A percentile compares a stretch with the other conserved stretches of the same genome.
These are phyloP conservation scores for Arvicanthis niloticus DNA, from an alignment of 2,113 vertebrate species.

Conservation along the genomic window DNA sequence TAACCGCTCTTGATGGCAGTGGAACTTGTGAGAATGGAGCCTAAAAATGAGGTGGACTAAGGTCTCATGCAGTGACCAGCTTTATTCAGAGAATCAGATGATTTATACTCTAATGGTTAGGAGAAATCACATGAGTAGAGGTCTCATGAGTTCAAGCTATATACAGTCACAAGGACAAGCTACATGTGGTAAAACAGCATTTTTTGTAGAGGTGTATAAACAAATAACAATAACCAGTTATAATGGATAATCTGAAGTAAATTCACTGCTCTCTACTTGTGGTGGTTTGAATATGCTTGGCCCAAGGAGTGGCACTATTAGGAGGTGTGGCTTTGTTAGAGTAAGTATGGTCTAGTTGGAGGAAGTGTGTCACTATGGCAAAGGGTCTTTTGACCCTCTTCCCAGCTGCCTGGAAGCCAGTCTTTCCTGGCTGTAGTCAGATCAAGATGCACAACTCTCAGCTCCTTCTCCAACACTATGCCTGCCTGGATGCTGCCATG, in stretches of 20 bases:
- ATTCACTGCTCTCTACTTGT: neutral
- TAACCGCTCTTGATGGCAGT: neutral
- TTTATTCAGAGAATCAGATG: neutral
- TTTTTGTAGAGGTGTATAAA: neutral
- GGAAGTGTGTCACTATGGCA: too few species aligned
- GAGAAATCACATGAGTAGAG: neutral
- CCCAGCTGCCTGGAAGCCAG: too few species aligned
- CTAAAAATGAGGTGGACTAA: neutral
- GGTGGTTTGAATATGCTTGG: too few species aligned
- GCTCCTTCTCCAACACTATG: too few species aligned
- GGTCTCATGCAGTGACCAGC: neutral
- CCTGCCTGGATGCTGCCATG: too few species aligned
- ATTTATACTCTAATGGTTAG: neutral
- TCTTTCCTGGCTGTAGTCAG: too few species aligned
- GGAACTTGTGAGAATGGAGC: neutral
- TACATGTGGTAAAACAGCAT: neutral
- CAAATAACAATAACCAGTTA: neutral
- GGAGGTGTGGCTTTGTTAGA: too few species aligned
- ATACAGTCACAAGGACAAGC: neutral
- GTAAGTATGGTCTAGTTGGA: too few species aligned
- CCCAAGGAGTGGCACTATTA: too few species aligned
- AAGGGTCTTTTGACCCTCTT: too few species aligned
- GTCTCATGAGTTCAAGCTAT: neutral
- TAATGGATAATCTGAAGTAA: neutral
- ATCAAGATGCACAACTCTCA: too few species aligned